These are phyloP conservation scores for Bombus pascuorum DNA, from an alignment of 1,140 invertebrate genomes.

Conservation along the genomic window DNA sequence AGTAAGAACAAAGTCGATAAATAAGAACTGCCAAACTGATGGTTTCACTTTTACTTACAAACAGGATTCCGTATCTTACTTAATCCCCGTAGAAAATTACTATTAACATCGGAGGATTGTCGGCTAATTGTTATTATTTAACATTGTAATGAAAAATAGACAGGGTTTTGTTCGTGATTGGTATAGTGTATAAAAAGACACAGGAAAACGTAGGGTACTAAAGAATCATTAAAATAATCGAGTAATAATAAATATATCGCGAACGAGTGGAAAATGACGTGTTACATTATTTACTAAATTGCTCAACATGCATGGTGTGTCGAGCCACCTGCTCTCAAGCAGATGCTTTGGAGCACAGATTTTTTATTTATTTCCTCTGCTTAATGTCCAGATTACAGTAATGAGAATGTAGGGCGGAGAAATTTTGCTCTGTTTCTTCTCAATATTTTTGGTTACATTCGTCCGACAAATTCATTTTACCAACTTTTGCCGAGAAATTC, in stretches of 20 bases:
- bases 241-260: background rate
- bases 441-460: background rate
- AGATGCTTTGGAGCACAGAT: conserved; percentile 23
- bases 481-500: background rate
- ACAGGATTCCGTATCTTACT: too few relatives aligned
- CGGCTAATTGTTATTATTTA: too few relatives aligned
- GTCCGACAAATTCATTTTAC: background rate
- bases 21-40: too few relatives aligned
- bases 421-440: conserved; percentile 31
- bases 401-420: conserved; percentile 32
- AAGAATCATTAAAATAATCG: background rate
- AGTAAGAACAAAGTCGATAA: too few relatives aligned
- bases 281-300: conserved; percentile 36
- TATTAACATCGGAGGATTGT: too few relatives aligned
- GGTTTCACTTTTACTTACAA: too few relatives aligned
- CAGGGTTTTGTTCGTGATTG: too few relatives aligned
- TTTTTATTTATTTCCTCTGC: conserved; percentile 42
- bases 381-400: conserved; percentile 26
- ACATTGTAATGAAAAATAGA: too few relatives aligned
- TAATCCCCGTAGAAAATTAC: too few relatives aligned
- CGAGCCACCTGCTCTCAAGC: conserved; percentile 18
- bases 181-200: background rate
- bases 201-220: background rate
- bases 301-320: conserved; percentile 6
- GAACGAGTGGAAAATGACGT: conserved; percentile 28